Conservation (phyloP, 1,140 invertebrate species). For the Eupristina koningsbergeri region DNA sequence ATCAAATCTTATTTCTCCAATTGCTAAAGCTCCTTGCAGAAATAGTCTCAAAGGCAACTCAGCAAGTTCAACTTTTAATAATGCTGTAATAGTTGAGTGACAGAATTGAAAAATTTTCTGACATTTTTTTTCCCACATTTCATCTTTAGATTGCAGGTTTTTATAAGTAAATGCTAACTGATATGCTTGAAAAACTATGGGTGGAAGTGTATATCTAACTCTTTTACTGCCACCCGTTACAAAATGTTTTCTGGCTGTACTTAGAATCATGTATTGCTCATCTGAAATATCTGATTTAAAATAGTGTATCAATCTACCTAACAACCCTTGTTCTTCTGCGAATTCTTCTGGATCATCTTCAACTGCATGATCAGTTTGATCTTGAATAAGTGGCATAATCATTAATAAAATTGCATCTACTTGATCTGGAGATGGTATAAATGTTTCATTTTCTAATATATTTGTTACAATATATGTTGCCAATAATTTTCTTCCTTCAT, state of each 20-base stretch:
- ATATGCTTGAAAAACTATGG: conserved; percentile 96
- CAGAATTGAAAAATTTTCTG: conserved; percentile 99
- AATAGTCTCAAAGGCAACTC: conserved; percentile 95
- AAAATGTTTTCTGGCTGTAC: conserved; percentile 91
- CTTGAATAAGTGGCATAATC: conserved; percentile 88
- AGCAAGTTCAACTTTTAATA: conserved; percentile 94
- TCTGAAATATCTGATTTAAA: conserved; percentile 89
- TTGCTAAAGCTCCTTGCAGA: conserved; percentile 94
- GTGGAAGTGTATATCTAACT: conserved; percentile 94
- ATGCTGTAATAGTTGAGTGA: conserved; percentile 92
- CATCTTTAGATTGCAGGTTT: conserved; percentile 86
- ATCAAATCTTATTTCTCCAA: conserved; percentile 92
- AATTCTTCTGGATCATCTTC: conserved; percentile 94
- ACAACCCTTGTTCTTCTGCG: conserved; percentile 94
- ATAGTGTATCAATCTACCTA: conserved; percentile 92
- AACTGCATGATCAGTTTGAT: conserved; percentile 84
- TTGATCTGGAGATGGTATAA: conserved; percentile 90
- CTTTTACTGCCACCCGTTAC: conserved; percentile 89
- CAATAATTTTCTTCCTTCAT: conserved; percentile 88
- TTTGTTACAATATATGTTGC: conserved; percentile 91
- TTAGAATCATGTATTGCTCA: conserved; percentile 94
- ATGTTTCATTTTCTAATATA: conserved; percentile 90
- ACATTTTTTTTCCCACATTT: conserved; percentile 98
- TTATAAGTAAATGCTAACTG: conserved; percentile 90
- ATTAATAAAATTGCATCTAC: conserved; percentile 86